Evolutionary conservation across 1,140 invertebrate genomes (phyloP), one percentile per base, ranked within the genome.

Genomic region (Oreohelix idahoensis): DNA sequence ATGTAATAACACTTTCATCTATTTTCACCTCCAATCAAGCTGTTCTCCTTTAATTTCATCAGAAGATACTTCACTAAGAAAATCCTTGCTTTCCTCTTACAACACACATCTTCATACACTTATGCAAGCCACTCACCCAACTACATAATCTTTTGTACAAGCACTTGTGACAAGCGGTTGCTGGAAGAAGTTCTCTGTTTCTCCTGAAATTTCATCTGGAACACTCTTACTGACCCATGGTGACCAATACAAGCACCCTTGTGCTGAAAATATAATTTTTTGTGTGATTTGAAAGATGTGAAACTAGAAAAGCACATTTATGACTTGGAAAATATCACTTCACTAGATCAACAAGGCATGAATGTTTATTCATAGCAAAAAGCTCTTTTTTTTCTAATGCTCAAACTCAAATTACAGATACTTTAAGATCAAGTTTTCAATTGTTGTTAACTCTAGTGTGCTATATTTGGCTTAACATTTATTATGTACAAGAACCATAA

Each of bases 181-280:
- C 80, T 35, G 51, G 26, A 49, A 81, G 35, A 81, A 73, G 2
- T 73, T 83, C 81, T 83, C 81, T 23, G 26, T 35, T 38, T 83
- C 81, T 32, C 81, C 81, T 45, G 74, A 51, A 42, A 39, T 11
- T 0, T 82, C 69, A 36, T 90, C 88, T 15, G 93, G 93, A 29
- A 80, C 83, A 53, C 88, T 82, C 11, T 85, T 81, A 84, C 89
- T 93, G 85, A 93, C 91, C 93, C 93, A 93, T 2, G 87, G 86
- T 70, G 92, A 92, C 93, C 93, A 93, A 84, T 90, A 89, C 45
- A 85, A 83, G 73, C 90, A 90, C 10, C 86, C 83, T 0, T 82
- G 53, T 23, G 84, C 71, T 70, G 80, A 45, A 81, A 73, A 26
- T 38, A 36, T 38, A 79, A n/a, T n/a, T n/a, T n/a, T 51, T 15